Conservation (phyloP, 2,888 invertebrate species). For the Thysanoteuthis rhombus region DNA sequence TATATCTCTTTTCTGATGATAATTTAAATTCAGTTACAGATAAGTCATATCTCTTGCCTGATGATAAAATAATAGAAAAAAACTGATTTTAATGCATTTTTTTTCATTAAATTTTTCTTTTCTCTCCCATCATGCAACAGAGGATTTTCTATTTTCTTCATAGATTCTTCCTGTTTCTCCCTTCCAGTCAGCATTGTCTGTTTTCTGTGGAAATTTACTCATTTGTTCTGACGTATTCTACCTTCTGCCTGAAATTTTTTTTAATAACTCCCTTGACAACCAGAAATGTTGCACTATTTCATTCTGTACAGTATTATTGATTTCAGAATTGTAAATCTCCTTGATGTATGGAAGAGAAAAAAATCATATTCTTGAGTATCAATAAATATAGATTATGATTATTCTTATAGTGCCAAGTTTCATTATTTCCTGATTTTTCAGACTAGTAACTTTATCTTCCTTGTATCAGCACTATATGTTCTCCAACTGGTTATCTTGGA, state of each 20-base stretch:
- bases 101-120: neutral
- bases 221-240: neutral
- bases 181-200: neutral
- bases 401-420: neutral
- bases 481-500: no score
- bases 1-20: no score
- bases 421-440: neutral
- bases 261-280: slow-evolving; percentile 12
- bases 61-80: slow-evolving; percentile 12
- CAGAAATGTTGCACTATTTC: neutral
- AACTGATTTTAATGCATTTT: neutral
- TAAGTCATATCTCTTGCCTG: neutral
- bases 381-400: neutral
- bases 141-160: neutral
- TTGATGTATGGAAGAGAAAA: neutral
- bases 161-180: neutral
- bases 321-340: neutral
- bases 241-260: neutral
- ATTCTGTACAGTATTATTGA: neutral
- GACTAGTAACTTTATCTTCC: no score
- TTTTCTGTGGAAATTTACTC: neutral
- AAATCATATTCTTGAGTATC: neutral
- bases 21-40: neutral
- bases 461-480: no score
- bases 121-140: neutral